phyloP scores from a whole-genome alignment of 2,113 vertebrate genomes.

The Lycocorax pyrrhopterus region DNA sequence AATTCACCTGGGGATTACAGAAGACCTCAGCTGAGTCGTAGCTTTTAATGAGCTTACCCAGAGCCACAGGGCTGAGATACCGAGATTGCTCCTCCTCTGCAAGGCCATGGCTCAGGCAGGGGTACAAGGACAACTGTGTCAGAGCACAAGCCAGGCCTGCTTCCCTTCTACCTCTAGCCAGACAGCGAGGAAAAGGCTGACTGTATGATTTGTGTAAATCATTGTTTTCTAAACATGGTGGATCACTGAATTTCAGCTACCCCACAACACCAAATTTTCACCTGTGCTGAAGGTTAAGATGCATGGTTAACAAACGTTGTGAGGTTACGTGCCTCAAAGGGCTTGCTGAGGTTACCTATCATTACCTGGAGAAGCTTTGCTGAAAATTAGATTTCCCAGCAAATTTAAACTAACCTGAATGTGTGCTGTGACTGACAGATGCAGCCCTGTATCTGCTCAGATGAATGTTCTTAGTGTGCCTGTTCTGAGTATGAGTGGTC shows the following conservation, averaged over 20 bases:
- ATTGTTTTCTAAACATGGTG: background rate
- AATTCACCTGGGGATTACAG: slow-evolving; percentile 1
- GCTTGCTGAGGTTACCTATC: background rate
- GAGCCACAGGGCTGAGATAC: background rate
- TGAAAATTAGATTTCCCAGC: background rate
- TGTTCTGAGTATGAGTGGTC: background rate
- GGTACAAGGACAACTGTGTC: background rate
- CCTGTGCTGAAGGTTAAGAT: background rate
- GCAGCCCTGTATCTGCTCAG: background rate
- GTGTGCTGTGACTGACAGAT: background rate
- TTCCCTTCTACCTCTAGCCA: background rate
- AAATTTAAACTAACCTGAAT: background rate
- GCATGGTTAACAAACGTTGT: background rate
- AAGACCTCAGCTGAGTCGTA: background rate
- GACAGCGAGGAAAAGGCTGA: background rate
- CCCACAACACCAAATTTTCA: background rate
- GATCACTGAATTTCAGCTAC: background rate
- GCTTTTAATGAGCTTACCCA: background rate
- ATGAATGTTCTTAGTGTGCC: background rate
- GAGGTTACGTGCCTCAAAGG: accelerated
- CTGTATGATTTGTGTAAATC: background rate
- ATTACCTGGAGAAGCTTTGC: background rate
- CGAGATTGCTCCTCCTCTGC: background rate
- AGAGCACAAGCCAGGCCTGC: background rate
- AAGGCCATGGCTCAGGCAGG: background rate